phyloP scores from a whole-genome alignment of 2,797 vertebrate species.

The Clarias platycephalus region DNA sequence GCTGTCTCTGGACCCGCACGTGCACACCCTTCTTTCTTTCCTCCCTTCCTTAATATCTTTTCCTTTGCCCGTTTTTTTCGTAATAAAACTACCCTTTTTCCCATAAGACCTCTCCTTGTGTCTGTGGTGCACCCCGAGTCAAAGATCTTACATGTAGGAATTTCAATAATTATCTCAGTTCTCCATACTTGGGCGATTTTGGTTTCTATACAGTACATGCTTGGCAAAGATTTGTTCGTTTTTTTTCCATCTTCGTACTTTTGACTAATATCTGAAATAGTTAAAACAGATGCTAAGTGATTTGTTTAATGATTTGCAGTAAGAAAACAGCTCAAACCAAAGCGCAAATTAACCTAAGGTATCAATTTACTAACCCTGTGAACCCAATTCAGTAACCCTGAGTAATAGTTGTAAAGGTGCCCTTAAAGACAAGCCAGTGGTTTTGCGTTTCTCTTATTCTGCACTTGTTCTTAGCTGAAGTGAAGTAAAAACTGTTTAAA shows the following conservation, averaged over 20 bases:
- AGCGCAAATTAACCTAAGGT: background rate
- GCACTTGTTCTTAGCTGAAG: background rate
- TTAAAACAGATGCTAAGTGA: background rate
- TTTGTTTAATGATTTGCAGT: background rate
- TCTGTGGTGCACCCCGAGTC: too few relatives aligned
- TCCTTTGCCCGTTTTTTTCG: too few relatives aligned
- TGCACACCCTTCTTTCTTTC: too few relatives aligned
- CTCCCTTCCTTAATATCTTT: too few relatives aligned
- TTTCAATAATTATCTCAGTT: background rate
- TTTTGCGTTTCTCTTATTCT: background rate
- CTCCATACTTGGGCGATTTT: background rate
- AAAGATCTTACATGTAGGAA: background rate
- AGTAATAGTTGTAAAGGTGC: background rate
- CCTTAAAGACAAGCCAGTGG: background rate
- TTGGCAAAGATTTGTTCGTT: background rate
- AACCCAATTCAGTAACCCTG: background rate
- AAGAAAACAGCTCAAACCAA: background rate
- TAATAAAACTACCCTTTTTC: too few relatives aligned
- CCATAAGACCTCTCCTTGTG: too few relatives aligned
- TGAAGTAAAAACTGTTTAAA: background rate
- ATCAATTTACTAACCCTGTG: background rate
- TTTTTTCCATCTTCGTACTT: background rate
- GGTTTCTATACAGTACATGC: too few relatives aligned
- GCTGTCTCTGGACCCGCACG: too few relatives aligned
- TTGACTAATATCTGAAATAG: background rate